phyloP scores from a whole-genome alignment of 1,140 invertebrate genomes.

The Heliconius melpomene region DNA sequence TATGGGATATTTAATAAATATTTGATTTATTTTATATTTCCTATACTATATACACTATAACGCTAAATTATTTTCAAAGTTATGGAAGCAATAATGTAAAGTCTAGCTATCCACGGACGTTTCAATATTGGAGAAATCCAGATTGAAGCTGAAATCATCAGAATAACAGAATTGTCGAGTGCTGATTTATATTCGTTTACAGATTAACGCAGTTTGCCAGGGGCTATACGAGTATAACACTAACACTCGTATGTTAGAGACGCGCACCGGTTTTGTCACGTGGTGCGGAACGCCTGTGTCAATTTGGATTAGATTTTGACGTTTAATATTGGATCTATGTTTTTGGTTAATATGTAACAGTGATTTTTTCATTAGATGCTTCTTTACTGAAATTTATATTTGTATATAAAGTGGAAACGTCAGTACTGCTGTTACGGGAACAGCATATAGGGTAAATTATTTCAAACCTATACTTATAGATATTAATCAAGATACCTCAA shows the following conservation, averaged over 20 bases:
- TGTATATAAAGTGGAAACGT: too few relatives aligned
- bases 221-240: slow-evolving; percentile 8
- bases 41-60: too few relatives aligned
- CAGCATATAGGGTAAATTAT: too few relatives aligned
- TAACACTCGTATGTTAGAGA: slow-evolving; percentile 23
- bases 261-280: slow-evolving; percentile 16
- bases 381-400: too few relatives aligned
- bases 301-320: not conserved
- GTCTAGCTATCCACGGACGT: not conserved
- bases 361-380: too few relatives aligned
- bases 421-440: too few relatives aligned
- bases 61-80: not conserved
- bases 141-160: not conserved
- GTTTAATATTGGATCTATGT: not conserved
- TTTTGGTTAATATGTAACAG: not conserved
- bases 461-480: too few relatives aligned
- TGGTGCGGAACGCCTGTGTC: not conserved
- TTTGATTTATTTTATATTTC: too few relatives aligned
- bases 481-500: too few relatives aligned
- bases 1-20: too few relatives aligned
- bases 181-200: slow-evolving; percentile 29
- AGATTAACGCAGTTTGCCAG: slow-evolving; percentile 28
- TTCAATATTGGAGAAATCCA: slow-evolving; percentile 5
- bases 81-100: not conserved
- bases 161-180: slow-evolving; percentile 7